These are phyloP conservation scores for Indri indri DNA, from an alignment of 2,113 vertebrate genomes.

Conservation along the genomic window DNA sequence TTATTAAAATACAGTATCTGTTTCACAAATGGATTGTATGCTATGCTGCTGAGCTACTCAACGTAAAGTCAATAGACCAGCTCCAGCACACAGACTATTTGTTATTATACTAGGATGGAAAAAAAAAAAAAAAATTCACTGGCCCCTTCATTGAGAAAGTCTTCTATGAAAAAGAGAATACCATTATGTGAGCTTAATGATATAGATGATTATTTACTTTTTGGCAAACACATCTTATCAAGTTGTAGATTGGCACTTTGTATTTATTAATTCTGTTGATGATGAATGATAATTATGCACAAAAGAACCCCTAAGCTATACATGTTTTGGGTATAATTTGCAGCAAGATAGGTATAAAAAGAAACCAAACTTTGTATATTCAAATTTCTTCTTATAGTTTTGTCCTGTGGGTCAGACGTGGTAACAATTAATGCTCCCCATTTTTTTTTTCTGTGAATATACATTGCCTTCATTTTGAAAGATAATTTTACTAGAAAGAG, in stretches of 20 bases:
- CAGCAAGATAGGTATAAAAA: background rate
- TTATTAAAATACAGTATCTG: background rate
- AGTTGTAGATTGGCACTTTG: background rate
- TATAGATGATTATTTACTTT: background rate
- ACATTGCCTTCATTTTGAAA: background rate
- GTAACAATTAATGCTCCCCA: background rate
- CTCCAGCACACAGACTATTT: background rate
- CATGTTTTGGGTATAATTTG: background rate
- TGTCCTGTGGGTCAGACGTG: background rate
- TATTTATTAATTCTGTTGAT: background rate
- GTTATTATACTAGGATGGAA: background rate
- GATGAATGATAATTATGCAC: background rate
- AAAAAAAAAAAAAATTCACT: no score
- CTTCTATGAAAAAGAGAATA: background rate
- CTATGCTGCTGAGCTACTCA: background rate
- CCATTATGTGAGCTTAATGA: background rate
- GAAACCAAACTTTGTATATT: background rate
- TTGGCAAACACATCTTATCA: background rate
- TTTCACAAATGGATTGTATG: background rate
- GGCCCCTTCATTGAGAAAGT: background rate
- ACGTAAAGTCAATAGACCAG: background rate
- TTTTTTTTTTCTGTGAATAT: background rate
- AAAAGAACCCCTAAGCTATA: background rate
- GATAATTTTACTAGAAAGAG: background rate
- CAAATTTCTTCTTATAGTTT: background rate